phyloP scores from a whole-genome alignment of 2,888 invertebrate species.

The Branchellion lobata region DNA sequence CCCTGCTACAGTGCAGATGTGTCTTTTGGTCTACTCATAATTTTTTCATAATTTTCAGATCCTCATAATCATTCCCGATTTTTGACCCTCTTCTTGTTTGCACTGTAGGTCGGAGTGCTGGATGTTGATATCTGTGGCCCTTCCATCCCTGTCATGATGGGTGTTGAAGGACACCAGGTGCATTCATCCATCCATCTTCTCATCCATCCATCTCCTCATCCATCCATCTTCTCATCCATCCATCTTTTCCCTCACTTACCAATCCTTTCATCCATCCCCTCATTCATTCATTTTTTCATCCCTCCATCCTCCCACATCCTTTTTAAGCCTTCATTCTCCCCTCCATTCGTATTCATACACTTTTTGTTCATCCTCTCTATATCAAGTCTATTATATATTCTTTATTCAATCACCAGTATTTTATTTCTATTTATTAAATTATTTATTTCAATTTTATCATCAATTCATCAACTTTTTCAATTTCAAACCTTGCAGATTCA shows the following conservation, averaged over 20 bases:
- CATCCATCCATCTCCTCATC: background rate
- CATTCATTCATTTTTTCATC: no score
- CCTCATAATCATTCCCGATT: background rate
- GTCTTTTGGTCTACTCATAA: background rate
- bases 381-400: no score
- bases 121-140: conserved; percentile 99
- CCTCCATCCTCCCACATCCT: no score
- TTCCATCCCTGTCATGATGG: conserved; percentile 89
- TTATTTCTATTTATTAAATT: background rate
- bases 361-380: no score
- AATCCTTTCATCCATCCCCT: no score
- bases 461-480: background rate
- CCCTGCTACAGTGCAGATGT: background rate
- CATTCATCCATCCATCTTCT: no score
- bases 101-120: conserved; percentile 76
- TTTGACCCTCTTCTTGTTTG: no score
- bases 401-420: no score
- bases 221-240: no score
- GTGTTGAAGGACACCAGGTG: conserved; percentile 81
- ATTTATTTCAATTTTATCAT: background rate
- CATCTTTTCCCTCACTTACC: no score
- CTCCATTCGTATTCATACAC: no score
- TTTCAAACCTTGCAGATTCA: conserved; percentile 69
- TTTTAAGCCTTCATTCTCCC: no score
- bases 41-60: background rate